Base-by-base conservation (phyloP, 2,888 invertebrate species). In the Melolontha melolontha region DNA sequence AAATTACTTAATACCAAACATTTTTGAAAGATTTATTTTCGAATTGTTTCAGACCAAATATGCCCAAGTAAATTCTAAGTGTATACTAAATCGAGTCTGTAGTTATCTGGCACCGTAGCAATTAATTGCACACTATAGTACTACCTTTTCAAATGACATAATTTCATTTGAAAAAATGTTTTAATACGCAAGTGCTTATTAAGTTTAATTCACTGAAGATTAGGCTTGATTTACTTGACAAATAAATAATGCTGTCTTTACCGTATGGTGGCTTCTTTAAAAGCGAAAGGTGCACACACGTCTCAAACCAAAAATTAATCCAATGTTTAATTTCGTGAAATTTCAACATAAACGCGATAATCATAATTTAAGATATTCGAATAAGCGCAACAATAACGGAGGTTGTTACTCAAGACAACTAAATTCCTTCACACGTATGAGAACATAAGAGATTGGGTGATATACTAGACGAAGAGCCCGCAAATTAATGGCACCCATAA, bases 401-500 rank as follows among this genome's bases (percentile, higher is more conserved):
- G 44, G 11, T 59, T 59, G 44, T 47, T 47, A 47, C 44, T 27
- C 22, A 29, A 41, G 34, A 12, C 27, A 59, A 47, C 59, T 59
- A 59, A 59, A 59, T 59, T 42, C 47, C 47, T 47, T 47, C 34
- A 29, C 12, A 59, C 14, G 49, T 59, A 44, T 57, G 51, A 59
- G 66, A 57, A 49, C 44, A 50, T 12, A 10, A 34, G 34, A 54
- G 50, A 59, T 66, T 66, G 27, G 64, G 64, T 52, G 55, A 47
- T 66, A 57, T 49, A 59, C 44, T 17, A 59, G 16, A n/a, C 51
- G 27, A 17, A 10, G 29, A 67, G 44, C 55, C 47, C 69, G 64
- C 68, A 70, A 69, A 73, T 73, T 73, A 73, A 73, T 73, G 70
- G 70, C 66, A 51, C 47, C 52, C 70, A 73, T 73, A 72, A 73